Percentiles rank a stretch among this genome's conserved stretches.
phyloP scores from a whole-genome alignment of 2,113 vertebrate species.

The Oryzias woworae region DNA sequence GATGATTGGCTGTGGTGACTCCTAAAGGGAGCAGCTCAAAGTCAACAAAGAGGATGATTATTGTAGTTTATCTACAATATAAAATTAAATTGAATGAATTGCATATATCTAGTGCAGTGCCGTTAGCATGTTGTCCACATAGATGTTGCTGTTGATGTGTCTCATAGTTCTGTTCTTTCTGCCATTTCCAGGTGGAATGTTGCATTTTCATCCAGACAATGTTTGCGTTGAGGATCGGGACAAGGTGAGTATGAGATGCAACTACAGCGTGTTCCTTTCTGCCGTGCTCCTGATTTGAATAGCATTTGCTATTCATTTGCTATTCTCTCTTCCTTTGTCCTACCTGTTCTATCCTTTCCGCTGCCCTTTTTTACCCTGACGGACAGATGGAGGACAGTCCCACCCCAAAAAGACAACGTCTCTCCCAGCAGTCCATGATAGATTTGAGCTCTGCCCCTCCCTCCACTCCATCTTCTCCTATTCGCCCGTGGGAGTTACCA shows the following conservation, averaged over 20 bases:
- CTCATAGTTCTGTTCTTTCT: conserved; percentile 7
- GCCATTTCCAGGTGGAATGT: conserved; percentile 63
- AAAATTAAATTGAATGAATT: too few relatives aligned
- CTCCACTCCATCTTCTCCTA: conserved; percentile 92
- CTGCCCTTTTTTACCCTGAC: conserved; percentile 3
- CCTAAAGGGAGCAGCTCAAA: too few relatives aligned
- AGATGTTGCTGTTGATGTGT: conserved; percentile 43
- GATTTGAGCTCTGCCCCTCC: conserved; percentile 87
- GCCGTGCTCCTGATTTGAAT: conserved; percentile 41
- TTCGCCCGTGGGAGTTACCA: conserved; percentile 97
- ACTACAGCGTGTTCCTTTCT: conserved; percentile 22
- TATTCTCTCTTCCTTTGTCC: background rate
- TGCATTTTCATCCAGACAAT: conserved; percentile 75
- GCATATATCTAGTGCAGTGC: conserved; percentile 42
- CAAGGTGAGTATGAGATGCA: conserved; percentile 69
- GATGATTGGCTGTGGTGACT: too few relatives aligned
- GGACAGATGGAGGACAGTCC: conserved; percentile 93
- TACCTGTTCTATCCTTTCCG: background rate
- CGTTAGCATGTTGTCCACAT: conserved; percentile 44
- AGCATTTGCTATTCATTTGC: too few relatives aligned
- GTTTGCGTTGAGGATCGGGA: conserved; percentile 71
- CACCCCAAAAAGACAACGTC: conserved; percentile 94
- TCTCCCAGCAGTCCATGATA: conserved; percentile 92
- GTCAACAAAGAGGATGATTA: too few relatives aligned
- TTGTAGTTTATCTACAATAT: too few relatives aligned